phyloP scores from a whole-genome alignment of 1,140 invertebrate species.

The Drosophila parvula region DNA sequence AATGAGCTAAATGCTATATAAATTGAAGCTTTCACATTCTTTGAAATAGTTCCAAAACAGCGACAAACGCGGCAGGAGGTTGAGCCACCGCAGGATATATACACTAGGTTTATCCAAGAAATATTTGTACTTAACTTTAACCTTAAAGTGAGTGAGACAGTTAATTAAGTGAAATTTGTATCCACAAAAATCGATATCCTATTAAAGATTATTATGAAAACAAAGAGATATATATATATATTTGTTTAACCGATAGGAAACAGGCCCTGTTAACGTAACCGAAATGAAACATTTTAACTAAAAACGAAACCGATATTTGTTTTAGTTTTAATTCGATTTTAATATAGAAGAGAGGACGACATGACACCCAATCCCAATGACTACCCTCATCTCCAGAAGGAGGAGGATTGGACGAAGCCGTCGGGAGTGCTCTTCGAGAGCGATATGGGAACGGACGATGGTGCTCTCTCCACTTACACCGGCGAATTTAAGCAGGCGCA shows the following conservation, averaged over 20 bases:
- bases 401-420: background rate
- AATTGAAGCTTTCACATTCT: background rate
- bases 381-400: background rate
- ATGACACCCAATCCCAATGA: slow-evolving; percentile 9
- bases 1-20: background rate
- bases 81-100: too few relatives aligned
- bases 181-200: too few relatives aligned
- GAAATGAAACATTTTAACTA: too few relatives aligned
- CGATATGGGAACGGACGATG: slow-evolving; percentile 86
- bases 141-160: background rate
- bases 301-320: too few relatives aligned
- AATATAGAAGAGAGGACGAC: background rate
- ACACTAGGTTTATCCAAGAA: background rate
- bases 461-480: slow-evolving; percentile 84
- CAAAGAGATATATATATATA: too few relatives aligned
- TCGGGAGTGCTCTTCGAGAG: slow-evolving; percentile 87
- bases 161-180: background rate
- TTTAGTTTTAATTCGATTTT: too few relatives aligned
- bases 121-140: background rate
- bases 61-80: background rate
- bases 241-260: too few relatives aligned
- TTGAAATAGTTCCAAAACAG: background rate
- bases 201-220: too few relatives aligned
- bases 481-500: slow-evolving; percentile 71
- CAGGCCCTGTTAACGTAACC: too few relatives aligned